phyloP scores from a whole-genome alignment of 1,140 invertebrate species.

The Drosophila parabipectinata region DNA sequence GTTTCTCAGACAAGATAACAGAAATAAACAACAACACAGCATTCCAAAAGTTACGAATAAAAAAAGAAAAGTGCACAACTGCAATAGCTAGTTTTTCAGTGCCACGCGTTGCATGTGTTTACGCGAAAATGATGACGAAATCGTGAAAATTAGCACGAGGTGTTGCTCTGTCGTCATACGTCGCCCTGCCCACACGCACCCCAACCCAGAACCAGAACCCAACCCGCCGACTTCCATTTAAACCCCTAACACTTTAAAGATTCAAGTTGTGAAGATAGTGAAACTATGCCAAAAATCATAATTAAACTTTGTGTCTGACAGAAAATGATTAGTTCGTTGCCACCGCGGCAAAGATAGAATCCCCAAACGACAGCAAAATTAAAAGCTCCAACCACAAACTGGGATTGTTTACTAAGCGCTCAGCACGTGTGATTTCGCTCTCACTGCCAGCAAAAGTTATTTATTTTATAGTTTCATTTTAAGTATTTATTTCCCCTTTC shows the following conservation, averaged over 20 bases:
- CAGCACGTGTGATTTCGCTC: slow-evolving; percentile 16
- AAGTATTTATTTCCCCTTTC: slow-evolving; percentile 2
- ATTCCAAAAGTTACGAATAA: slow-evolving; percentile 34
- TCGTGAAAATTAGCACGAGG: slow-evolving; percentile 43
- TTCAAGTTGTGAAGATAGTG: slow-evolving; percentile 30
- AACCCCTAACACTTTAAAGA: slow-evolving; percentile 21
- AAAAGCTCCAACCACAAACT: slow-evolving; percentile 11
- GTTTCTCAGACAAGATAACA: slow-evolving; percentile 28
- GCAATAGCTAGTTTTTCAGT: slow-evolving; percentile 26
- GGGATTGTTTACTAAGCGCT: slow-evolving; percentile 7
- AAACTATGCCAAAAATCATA: slow-evolving; percentile 15
- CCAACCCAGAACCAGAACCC: neutral
- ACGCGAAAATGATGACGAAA: slow-evolving; percentile 29
- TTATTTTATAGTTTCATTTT: slow-evolving; percentile 4
- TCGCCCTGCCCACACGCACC: neutral
- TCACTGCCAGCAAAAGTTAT: neutral
- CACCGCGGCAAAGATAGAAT: slow-evolving; percentile 15
- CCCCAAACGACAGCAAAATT: neutral
- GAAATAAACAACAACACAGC: slow-evolving; percentile 42
- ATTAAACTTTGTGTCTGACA: slow-evolving; percentile 31
- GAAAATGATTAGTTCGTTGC: slow-evolving; percentile 21
- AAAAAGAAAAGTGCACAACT: neutral
- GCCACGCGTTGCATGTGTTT: slow-evolving; percentile 31
- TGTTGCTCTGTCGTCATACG: slow-evolving; percentile 2
- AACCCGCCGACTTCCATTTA: neutral